Conservation (phyloP, 2,888 invertebrate genomes). For the Lasioglossum morio region DNA sequence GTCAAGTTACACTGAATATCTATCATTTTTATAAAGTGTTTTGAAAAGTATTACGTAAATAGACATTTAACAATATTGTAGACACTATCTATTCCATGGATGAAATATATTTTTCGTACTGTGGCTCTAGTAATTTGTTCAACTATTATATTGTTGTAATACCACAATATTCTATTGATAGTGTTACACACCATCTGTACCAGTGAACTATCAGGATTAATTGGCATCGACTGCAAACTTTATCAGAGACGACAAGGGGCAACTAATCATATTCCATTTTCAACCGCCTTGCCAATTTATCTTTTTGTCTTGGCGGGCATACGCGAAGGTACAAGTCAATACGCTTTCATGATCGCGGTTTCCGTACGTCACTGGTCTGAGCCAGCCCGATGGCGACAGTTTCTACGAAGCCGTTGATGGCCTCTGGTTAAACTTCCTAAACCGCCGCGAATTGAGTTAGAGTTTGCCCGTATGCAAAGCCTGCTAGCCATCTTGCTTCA, state of each 20-base stretch:
- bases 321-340: conserved; percentile 12
- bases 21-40: background rate
- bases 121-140: background rate
- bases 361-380: conserved; percentile 49
- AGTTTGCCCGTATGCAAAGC: conserved; percentile 71
- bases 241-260: background rate
- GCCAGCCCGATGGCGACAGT: conserved; percentile 68
- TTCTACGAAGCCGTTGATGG: conserved; percentile 76
- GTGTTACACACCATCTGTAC: background rate
- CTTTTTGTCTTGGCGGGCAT: background rate
- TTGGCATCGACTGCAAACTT: background rate
- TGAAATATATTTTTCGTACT: background rate
- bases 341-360: conserved; percentile 47
- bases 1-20: background rate
- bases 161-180: background rate
- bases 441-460: conserved; percentile 74
- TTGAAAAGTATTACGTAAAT: background rate
- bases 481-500: conserved; percentile 59
- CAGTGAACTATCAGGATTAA: background rate
- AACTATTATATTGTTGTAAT: background rate
- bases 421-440: conserved; percentile 78
- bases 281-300: background rate
- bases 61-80: background rate
- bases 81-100: background rate
- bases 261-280: conserved; percentile 5